Evolutionary conservation across 2,888 invertebrate species (phyloP).

Genomic region (Alitta virens): DNA sequence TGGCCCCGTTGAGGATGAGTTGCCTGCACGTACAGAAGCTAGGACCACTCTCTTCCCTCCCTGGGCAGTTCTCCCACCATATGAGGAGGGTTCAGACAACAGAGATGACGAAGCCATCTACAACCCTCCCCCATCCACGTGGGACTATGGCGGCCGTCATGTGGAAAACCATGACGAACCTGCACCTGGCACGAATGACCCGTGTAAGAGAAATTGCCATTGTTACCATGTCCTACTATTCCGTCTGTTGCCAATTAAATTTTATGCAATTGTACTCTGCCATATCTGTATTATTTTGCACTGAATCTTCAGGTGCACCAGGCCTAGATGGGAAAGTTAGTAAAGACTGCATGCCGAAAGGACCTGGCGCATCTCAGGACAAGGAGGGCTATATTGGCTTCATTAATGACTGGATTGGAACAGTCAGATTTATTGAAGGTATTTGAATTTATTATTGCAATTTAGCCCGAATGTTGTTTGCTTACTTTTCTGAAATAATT

Average conservation of each 20-base stretch:
- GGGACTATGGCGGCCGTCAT: neutral
- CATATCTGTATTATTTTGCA: no score
- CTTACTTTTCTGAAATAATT: neutral
- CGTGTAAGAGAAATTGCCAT: no score
- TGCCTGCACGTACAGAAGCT: neutral
- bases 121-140: neutral
- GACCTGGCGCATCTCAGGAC: neutral
- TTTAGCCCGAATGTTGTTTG: neutral
- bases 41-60: neutral
- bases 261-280: no score
- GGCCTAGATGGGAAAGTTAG: no score
- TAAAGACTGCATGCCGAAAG: no score
- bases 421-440: constrained; percentile 44
- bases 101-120: neutral
- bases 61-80: neutral
- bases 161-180: no score
- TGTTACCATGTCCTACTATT: no score
- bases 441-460: no score
- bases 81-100: neutral
- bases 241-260: no score
- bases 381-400: constrained; percentile 38
- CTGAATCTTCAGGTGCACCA: no score
- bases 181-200: no score
- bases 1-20: no score
- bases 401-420: constrained; percentile 50